Evolutionary conservation across 2,113 vertebrate genomes (phyloP).

Genomic region (Corvus moneduloides): DNA sequence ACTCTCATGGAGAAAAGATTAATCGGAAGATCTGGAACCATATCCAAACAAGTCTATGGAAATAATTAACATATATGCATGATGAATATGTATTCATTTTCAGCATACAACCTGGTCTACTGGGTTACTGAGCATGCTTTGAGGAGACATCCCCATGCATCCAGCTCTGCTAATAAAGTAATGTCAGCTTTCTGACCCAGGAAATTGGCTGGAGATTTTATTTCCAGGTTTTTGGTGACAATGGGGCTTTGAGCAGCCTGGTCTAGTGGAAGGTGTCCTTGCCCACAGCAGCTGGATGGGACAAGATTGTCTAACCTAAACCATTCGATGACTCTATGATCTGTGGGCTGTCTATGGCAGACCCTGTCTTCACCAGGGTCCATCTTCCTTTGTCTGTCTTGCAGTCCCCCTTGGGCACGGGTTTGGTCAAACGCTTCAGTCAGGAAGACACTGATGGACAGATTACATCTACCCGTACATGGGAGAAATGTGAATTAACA

Average conservation of each 20-base stretch:
- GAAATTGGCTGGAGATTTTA: not conserved
- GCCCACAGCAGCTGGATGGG: not conserved
- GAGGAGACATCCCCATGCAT: not conserved
- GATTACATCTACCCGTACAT: not conserved
- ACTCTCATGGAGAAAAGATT: not conserved
- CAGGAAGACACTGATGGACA: not conserved
- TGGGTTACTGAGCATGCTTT: not conserved
- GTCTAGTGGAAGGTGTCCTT: not conserved
- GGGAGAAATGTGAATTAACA: not conserved
- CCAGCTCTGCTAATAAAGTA: not conserved
- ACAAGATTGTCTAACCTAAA: not conserved
- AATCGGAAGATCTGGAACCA: not conserved
- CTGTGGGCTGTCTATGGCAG: not conserved
- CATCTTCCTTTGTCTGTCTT: not conserved
- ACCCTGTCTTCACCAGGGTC: not conserved
- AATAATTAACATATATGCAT: not conserved
- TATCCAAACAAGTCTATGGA: not conserved
- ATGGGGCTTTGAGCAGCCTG: not conserved
- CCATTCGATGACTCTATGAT: not conserved
- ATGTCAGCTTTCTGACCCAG: not conserved
- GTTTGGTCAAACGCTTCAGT: not conserved
- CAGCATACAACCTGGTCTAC: not conserved
- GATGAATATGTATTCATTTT: not conserved
- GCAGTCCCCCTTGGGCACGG: not conserved
- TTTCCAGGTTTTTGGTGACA: rapidly evolving